Evolutionary conservation across 1,140 invertebrate species (phyloP).

Genomic region (Carposina sasakii): DNA sequence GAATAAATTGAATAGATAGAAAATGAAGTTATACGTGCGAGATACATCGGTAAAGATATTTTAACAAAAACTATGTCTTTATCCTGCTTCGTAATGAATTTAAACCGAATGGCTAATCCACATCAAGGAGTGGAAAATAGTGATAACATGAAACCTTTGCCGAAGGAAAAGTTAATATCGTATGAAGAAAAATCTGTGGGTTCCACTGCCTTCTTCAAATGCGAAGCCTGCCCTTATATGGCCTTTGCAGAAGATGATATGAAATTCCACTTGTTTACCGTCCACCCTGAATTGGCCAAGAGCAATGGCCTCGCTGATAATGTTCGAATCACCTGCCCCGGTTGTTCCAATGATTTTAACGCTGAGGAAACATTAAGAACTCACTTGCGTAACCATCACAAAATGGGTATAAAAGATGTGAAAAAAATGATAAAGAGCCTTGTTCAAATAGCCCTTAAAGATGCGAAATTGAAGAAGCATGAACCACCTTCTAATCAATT

Average conservation of each 20-base stretch:
- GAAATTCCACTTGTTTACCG: constrained; percentile 64
- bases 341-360: constrained; percentile 58
- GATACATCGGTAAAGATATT: no score
- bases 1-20: no score
- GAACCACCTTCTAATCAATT: constrained; percentile 19
- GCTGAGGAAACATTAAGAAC: constrained; percentile 57
- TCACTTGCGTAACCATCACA: constrained; percentile 65
- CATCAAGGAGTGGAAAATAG: constrained; percentile 17
- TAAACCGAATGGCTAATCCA: constrained; percentile 27
- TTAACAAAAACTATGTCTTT: constrained; percentile 27
- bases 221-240: constrained; percentile 68
- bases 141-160: constrained; percentile 35
- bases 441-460: constrained; percentile 61
- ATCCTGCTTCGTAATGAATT: constrained; percentile 43
- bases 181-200: constrained; percentile 68
- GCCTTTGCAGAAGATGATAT: constrained; percentile 65
- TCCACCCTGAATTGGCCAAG: constrained; percentile 56
- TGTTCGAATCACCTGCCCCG: constrained; percentile 61
- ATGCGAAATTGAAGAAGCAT: constrained; percentile 64
- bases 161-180: constrained; percentile 61
- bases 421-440: constrained; percentile 66
- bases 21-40: no score
- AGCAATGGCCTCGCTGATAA: constrained; percentile 60
- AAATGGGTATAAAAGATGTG: constrained; percentile 68
- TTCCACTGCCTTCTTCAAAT: constrained; percentile 63